A percentile compares a stretch with the other conserved stretches of the same genome.
Evolutionary conservation across 2,113 vertebrate species (phyloP).

Genomic region (Neopipo cinnamomea): DNA sequence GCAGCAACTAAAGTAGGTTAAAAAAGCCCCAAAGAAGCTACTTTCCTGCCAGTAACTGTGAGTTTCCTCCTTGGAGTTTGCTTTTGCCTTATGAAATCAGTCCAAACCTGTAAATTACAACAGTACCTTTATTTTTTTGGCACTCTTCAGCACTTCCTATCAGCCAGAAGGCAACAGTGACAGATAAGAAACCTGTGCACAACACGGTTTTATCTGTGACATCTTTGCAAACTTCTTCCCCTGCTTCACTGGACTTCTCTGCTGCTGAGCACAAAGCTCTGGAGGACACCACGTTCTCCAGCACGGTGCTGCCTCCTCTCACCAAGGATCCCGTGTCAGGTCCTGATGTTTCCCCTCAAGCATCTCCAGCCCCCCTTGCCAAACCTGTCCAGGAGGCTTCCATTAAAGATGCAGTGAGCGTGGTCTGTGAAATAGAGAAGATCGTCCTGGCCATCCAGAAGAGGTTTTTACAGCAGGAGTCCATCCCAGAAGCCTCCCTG

Average conservation of each 20-base stretch:
- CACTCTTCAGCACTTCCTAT: neutral
- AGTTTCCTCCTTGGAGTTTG: neutral
- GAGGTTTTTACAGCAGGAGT: conserved; percentile 71
- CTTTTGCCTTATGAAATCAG: neutral
- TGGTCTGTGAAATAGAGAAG: conserved; percentile 75
- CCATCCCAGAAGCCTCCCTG: conserved; percentile 73
- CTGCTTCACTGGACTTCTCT: neutral
- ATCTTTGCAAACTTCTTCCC: neutral
- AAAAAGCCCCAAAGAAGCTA: neutral
- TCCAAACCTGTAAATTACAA: neutral
- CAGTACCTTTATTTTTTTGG: neutral
- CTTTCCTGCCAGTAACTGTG: neutral
- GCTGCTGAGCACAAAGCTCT: neutral
- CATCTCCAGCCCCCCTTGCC: neutral
- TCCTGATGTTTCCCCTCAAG: neutral
- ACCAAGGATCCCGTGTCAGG: neutral
- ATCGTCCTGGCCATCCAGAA: conserved; percentile 74
- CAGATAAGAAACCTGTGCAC: neutral
- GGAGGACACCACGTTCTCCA: neutral
- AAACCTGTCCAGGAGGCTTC: neutral
- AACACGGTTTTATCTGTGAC: neutral
- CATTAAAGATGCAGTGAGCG: conserved; percentile 38
- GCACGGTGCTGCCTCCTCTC: neutral
- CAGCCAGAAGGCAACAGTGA: neutral
- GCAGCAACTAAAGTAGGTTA: neutral